Percentiles rank a stretch among this genome's conserved stretches.
Conservation (phyloP, 2,797 vertebrate species). For the Peromyscus eremicus region DNA sequence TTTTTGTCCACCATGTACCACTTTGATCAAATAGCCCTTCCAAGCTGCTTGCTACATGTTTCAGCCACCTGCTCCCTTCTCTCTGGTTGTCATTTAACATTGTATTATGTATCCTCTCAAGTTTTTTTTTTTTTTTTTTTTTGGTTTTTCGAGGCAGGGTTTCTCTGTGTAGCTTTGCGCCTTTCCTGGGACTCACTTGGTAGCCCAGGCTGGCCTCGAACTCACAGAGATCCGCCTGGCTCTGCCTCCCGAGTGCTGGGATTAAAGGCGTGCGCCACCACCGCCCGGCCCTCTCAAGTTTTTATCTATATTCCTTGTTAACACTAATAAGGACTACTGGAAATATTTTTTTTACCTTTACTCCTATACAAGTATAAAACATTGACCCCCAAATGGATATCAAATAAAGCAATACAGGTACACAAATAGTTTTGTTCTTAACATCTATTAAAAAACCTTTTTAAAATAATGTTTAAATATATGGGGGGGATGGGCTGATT, state of each 20-base stretch:
- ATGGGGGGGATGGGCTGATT: constrained; percentile 6
- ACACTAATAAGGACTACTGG: neutral
- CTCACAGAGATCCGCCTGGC: no score
- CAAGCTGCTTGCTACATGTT: neutral
- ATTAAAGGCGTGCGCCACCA: no score
- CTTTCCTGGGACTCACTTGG: no score
- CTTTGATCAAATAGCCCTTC: neutral
- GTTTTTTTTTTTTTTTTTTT: no score
- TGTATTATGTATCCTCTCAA: neutral
- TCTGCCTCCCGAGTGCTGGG: no score
- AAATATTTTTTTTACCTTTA: neutral
- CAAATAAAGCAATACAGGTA: neutral
- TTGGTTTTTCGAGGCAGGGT: no score
- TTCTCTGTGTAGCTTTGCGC: no score
- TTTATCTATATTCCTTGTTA: neutral
- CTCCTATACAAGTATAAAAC: neutral
- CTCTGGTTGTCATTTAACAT: neutral
- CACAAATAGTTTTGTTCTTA: neutral
- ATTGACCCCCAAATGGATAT: neutral
- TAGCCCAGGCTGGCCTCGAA: no score
- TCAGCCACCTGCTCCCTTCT: neutral
- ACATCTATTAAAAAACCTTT: neutral
- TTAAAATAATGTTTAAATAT: constrained; percentile 50
- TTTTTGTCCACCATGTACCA: neutral
- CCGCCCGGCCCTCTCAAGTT: neutral